Conservation (phyloP, 2,888 invertebrate species). For the Pseudeuparius sepicola region DNA sequence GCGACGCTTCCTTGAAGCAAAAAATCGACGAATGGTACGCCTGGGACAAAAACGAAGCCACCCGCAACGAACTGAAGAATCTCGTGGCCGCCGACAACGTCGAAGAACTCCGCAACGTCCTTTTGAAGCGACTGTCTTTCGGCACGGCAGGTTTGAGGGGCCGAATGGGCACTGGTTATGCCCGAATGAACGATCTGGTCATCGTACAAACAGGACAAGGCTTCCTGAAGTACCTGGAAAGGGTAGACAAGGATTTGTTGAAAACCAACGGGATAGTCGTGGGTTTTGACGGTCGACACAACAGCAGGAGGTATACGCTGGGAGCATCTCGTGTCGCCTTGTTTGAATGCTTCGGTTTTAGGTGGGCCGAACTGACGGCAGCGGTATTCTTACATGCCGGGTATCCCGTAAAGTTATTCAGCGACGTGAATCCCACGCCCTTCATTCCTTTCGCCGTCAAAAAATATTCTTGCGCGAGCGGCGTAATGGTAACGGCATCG, state of each 20-base stretch:
- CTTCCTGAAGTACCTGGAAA: conserved; percentile 62
- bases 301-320: conserved; percentile 67
- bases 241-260: conserved; percentile 47
- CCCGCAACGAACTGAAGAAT: conserved; percentile 50
- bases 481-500: conserved; percentile 99
- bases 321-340: not conserved
- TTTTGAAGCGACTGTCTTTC: conserved; percentile 67
- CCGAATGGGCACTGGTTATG: conserved; percentile 87
- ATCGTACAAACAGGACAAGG: conserved; percentile 93
- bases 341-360: conserved; percentile 35
- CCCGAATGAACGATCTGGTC: conserved; percentile 92
- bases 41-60: conserved; percentile 66
- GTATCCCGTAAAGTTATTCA: conserved; percentile 64
- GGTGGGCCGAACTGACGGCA: conserved; percentile 83
- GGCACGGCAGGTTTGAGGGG: conserved; percentile 92
- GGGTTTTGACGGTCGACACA: conserved; percentile 88
- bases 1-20: conserved; percentile 42
- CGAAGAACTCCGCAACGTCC: conserved; percentile 50
- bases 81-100: conserved; percentile 48
- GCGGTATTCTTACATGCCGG: conserved; percentile 67
- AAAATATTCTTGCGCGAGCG: conserved; percentile 66
- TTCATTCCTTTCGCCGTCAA: conserved; percentile 81
- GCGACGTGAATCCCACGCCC: conserved; percentile 80
- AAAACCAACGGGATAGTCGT: conserved; percentile 67
- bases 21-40: conserved; percentile 63